Evolutionary conservation across 2,113 vertebrate species (phyloP).

Genomic region (human (Homo sapiens)): GRCh38 chr6:40149001-40149500

Average conservation of each 20-base stretch:
- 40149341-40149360: background rate
- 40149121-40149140: background rate
- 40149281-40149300: background rate
- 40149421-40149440: background rate
- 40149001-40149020: background rate
- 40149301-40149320: background rate
- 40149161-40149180: background rate
- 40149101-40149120: background rate
- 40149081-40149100: background rate
- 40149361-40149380: background rate
- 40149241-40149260: background rate
- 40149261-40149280: background rate
- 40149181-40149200: background rate
- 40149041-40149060: background rate
- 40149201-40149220: no score
- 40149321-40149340: background rate
- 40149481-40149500: background rate
- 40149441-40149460: slow-evolving; percentile 16
- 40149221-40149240: background rate
- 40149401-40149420: background rate
- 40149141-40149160: background rate
- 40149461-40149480: background rate
- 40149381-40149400: background rate
- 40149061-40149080: background rate
- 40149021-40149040: background rate